Evolutionary conservation across 2,888 invertebrate species (phyloP), one percentile per base, ranked within the genome.

Genomic region (Dendrolimus houi): DNA sequence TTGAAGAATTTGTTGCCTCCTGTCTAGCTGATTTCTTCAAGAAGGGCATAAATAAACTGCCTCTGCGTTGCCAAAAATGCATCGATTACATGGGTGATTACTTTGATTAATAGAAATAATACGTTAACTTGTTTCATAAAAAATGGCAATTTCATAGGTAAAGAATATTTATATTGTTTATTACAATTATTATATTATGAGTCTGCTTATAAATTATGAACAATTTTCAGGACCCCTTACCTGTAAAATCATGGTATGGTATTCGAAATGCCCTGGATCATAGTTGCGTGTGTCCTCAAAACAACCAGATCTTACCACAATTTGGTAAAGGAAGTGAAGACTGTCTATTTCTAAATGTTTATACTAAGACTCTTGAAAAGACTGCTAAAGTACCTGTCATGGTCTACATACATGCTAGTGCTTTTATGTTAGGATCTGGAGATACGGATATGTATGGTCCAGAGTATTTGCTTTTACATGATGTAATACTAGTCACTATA

Each of bases 391-490:
- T 75, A n/a, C 84, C 88, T 0, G 89, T 88, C 1, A 81, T 90
- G 78, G 79, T 91, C 0, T 89, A 75, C 65, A 79, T 89, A 52
- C 85, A 89, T 59, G 88, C 87, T 7, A 89, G 89, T 1, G 80
- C 73, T 9, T 88, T 74, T 58, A 69, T 76, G 60, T 75, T 75
- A 13, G 88, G 88, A 1, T 81, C 83, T 1, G 85, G 85, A n/a
- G 70, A 85, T 56, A 65, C 74, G 8, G 72, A 78, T 0, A 62
- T 68, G 1, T 81, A 78, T 53, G 85, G 87, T 1, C 84, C 88
- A 7, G 78, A 83, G 58, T 80, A 79, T 59, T 65, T 90, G 8
- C 65, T 90, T 58, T 72, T 74, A 57, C 81, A 86, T 56, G 77
- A 85, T 59, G 80, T 87, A 1, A 75, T 88, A 13, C 58, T 90